Percentiles rank a stretch among this genome's conserved stretches.
Evolutionary conservation across 2,113 vertebrate species (phyloP).

Genomic region (Hemicordylus capensis): DNA sequence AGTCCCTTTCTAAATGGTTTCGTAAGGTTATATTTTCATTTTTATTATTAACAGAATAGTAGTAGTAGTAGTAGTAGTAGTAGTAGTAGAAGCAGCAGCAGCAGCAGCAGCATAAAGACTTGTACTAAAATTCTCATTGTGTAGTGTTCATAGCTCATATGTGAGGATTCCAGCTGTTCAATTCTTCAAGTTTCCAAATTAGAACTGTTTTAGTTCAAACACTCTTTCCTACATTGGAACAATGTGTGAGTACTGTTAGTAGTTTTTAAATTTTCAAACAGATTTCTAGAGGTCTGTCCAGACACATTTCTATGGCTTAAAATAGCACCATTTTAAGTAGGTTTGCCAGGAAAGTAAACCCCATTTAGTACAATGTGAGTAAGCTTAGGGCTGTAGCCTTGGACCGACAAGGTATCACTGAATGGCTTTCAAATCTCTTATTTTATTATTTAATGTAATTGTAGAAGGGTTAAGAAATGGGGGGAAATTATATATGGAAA

Average conservation of each 20-base stretch:
- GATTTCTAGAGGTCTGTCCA: neutral
- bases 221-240: neutral
- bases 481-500: neutral
- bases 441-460: conserved; percentile 4
- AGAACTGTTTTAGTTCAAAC: neutral
- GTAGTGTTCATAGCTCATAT: neutral
- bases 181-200: neutral
- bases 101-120: neutral
- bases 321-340: neutral
- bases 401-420: neutral
- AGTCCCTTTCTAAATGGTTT: neutral
- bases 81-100: too few relatives aligned
- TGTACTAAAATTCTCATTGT: neutral
- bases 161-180: neutral
- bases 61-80: too few relatives aligned
- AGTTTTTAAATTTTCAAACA: neutral
- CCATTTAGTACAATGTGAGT: neutral
- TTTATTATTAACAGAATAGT: too few relatives aligned
- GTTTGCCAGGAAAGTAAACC: neutral
- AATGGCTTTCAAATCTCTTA: neutral
- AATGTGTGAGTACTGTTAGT: neutral
- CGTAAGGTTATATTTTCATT: neutral
- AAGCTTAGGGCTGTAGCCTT: neutral
- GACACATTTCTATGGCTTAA: neutral
- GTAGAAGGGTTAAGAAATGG: neutral